Conservation (phyloP, 2,797 vertebrate genomes). For the Cercopithecus mitis region DNA sequence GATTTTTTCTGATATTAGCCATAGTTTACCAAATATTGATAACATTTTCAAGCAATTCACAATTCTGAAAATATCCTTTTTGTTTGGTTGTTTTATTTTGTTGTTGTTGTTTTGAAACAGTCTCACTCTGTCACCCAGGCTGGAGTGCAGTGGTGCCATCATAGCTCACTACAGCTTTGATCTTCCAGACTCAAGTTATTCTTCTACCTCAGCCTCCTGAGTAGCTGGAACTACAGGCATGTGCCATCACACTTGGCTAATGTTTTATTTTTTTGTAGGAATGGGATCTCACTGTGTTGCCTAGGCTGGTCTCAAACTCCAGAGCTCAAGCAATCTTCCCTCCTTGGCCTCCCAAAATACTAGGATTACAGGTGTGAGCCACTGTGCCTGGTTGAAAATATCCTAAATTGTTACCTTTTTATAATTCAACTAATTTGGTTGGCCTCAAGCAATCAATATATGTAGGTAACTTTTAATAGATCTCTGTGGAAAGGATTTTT, state of each 20-base stretch:
- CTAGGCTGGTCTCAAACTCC: neutral
- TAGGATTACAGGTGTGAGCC: neutral
- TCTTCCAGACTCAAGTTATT: neutral
- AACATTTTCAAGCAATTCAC: neutral
- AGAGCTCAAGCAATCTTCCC: neutral
- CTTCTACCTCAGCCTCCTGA: neutral
- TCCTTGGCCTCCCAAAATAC: neutral
- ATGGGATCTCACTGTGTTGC: neutral
- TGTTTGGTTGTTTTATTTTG: neutral
- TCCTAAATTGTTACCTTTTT: neutral
- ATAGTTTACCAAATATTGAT: neutral
- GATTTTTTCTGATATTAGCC: neutral
- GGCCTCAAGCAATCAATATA: neutral
- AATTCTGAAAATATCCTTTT: neutral
- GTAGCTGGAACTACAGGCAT: neutral
- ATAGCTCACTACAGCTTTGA: neutral
- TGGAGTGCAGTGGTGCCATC: neutral
- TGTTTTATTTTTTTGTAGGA: neutral
- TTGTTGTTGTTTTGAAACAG: neutral
- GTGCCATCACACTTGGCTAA: neutral
- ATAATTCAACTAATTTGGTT: neutral
- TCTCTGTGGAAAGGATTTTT: neutral
- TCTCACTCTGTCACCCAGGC: neutral
- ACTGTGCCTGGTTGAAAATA: neutral
- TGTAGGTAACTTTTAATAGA: neutral